Percentiles rank a stretch among this genome's conserved stretches.
phyloP scores from a whole-genome alignment of 2,888 invertebrate genomes.

The Pelosia muscerda region DNA sequence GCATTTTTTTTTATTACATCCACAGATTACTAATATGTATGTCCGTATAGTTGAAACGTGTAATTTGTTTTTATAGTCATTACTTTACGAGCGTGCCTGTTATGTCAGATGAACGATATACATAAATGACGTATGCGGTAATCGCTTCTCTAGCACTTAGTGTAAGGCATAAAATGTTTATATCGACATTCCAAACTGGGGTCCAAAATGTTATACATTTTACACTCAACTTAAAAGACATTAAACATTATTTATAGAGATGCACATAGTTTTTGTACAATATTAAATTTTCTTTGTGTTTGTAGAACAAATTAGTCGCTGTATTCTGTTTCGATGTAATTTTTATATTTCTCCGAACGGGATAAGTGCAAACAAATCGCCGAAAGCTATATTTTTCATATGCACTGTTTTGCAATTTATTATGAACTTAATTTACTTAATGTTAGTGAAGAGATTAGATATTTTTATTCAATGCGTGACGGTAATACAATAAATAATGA shows the following conservation, averaged over 20 bases:
- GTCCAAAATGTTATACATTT: slow-evolving; percentile 75
- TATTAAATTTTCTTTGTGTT: slow-evolving; percentile 46
- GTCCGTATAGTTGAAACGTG: slow-evolving; percentile 70
- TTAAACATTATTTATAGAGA: slow-evolving; percentile 54
- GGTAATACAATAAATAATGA: slow-evolving; percentile 80
- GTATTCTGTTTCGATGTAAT: slow-evolving; percentile 48
- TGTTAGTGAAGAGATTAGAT: slow-evolving; percentile 83
- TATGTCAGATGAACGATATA: slow-evolving; percentile 57
- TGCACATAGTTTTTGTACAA: slow-evolving; percentile 56
- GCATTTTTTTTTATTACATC: slow-evolving; percentile 76
- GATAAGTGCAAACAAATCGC: slow-evolving; percentile 50
- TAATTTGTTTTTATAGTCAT: slow-evolving; percentile 77
- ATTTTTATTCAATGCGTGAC: slow-evolving; percentile 85
- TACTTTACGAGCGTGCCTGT: slow-evolving; percentile 75
- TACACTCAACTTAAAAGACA: slow-evolving; percentile 61
- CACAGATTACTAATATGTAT: slow-evolving; percentile 75
- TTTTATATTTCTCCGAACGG: slow-evolving; percentile 45
- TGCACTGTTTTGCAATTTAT: slow-evolving; percentile 78
- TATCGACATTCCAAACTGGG: slow-evolving; percentile 82
- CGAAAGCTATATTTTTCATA: slow-evolving; percentile 53
- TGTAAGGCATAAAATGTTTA: slow-evolving; percentile 62
- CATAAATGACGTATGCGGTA: slow-evolving; percentile 70
- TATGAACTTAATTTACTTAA: slow-evolving; percentile 82
- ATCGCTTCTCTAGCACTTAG: slow-evolving; percentile 62
- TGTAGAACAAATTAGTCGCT: slow-evolving; percentile 58